phyloP scores from a whole-genome alignment of 1,140 invertebrate species.

The Araneus ventricosus region DNA sequence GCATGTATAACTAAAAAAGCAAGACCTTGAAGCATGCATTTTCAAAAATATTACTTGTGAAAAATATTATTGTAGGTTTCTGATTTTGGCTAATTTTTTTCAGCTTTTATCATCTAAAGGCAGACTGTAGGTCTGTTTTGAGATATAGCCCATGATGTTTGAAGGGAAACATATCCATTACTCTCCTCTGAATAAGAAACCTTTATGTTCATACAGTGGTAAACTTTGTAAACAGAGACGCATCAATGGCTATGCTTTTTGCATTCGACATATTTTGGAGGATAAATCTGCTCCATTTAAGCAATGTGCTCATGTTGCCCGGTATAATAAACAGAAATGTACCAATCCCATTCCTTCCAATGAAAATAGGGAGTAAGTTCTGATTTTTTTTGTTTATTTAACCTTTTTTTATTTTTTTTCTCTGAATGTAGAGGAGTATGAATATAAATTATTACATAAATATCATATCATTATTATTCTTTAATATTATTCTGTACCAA shows the following conservation, averaged over 20 bases:
- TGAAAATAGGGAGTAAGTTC: conserved; percentile 80
- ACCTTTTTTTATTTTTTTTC: too few species aligned
- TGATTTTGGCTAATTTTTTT: not conserved
- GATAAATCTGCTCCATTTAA: conserved; percentile 80
- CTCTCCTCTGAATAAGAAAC: conserved; percentile 81
- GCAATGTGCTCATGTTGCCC: conserved; percentile 80
- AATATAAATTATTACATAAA: too few species aligned
- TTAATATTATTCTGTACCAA: not conserved
- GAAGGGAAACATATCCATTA: conserved; percentile 83
- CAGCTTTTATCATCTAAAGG: conserved; percentile 38
- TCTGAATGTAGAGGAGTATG: too few species aligned
- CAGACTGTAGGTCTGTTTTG: conserved; percentile 66
- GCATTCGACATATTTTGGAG: conserved; percentile 81
- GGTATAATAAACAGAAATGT: conserved; percentile 81
- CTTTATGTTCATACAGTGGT: conserved; percentile 81
- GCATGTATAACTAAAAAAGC: not conserved
- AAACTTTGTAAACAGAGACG: conserved; percentile 82
- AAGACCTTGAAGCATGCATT: not conserved
- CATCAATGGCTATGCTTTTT: conserved; percentile 82
- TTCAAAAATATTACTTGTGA: not conserved
- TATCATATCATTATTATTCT: too few species aligned
- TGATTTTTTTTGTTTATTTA: not conserved
- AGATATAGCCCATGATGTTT: conserved; percentile 80
- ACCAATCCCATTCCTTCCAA: conserved; percentile 81
- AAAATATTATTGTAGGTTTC: not conserved